Evolutionary conservation across 2,797 vertebrate genomes (phyloP), one percentile per base, ranked within the genome.

Genomic region (Peromyscus attwateri): DNA sequence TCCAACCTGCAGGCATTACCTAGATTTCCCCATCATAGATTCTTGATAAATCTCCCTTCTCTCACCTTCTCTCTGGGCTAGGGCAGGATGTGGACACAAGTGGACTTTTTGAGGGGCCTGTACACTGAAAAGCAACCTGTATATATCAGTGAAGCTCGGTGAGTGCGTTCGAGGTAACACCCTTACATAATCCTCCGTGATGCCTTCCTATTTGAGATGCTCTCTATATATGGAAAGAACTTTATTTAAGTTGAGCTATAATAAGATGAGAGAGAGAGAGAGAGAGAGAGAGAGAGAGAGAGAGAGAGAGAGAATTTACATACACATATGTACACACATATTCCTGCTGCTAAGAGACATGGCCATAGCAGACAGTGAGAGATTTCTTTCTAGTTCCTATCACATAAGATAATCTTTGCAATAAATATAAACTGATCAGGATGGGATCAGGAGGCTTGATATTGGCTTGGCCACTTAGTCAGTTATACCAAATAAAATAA

Each of bases 231-330:
- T 37, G 71, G 57, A 96, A 95, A 92, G 55, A 27, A 37, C 23
- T 93, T 94, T 93, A 87, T 73, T 94, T 96, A 97, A 97, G 85
- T 37, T 76, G 79, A 66, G 25, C 55, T 68, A 68, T 37, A 77
- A 70, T 73, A 52, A 52, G 49, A 52, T 1, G 34, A 71, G 70
- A 71, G 70, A 71, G n/a, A 71, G 34, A 70, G 68, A 70, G 68
- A 70, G 68, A n/a, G n/a, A 23, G 19, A 37, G n/a, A n/a, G n/a
- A 70, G 31, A 70, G 68, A 70, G 70, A 14, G 13, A 37, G n/a
- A 70, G 34, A 71, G 70, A 71, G 70, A 16, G 14, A 40, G n/a
- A 73, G 21, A 71, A 25, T 25, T 52, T 70, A 60, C 12, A 88
- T 52, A 81, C 10, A 49, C 23, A 31, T 3, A 93, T 52, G 23